Evolutionary conservation across 2,113 vertebrate genomes (phyloP).

Genomic region (Megaceryle torquata): DNA sequence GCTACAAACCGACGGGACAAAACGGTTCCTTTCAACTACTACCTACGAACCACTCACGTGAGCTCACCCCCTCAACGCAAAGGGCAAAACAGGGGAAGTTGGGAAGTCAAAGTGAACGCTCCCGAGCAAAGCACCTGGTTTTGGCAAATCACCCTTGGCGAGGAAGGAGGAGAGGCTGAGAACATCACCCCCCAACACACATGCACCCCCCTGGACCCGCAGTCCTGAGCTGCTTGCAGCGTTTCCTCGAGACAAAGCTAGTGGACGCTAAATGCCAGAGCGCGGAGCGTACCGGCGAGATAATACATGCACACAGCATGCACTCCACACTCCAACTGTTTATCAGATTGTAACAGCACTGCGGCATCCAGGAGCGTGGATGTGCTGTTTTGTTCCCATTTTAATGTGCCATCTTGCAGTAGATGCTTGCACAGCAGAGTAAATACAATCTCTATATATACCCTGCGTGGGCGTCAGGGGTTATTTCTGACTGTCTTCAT

Average conservation of each 20-base stretch:
- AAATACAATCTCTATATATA: constrained; percentile 72
- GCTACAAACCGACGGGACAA: too few relatives aligned
- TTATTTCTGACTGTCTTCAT: constrained; percentile 73
- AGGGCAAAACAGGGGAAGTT: too few relatives aligned
- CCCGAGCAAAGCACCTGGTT: too few relatives aligned
- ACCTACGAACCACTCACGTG: too few relatives aligned
- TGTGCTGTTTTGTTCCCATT: constrained; percentile 69
- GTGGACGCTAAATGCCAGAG: background rate
- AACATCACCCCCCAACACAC: too few relatives aligned
- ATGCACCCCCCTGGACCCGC: background rate
- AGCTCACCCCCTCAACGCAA: too few relatives aligned
- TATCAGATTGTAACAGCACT: constrained; percentile 64
- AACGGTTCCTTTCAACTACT: too few relatives aligned
- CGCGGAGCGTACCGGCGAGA: background rate
- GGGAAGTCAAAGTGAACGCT: too few relatives aligned
- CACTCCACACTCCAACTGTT: constrained; percentile 49
- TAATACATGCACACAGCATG: constrained; percentile 40
- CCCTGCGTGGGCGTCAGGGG: constrained; percentile 66
- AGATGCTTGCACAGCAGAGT: constrained; percentile 73
- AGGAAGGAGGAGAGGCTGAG: too few relatives aligned
- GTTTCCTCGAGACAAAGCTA: background rate
- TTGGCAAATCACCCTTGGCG: too few relatives aligned
- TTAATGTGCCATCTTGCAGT: constrained; percentile 70
- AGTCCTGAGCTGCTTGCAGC: background rate
- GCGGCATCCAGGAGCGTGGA: constrained; percentile 68